Conservation (phyloP, 2,113 vertebrate genomes). For the Aplodontia rufa region DNA sequence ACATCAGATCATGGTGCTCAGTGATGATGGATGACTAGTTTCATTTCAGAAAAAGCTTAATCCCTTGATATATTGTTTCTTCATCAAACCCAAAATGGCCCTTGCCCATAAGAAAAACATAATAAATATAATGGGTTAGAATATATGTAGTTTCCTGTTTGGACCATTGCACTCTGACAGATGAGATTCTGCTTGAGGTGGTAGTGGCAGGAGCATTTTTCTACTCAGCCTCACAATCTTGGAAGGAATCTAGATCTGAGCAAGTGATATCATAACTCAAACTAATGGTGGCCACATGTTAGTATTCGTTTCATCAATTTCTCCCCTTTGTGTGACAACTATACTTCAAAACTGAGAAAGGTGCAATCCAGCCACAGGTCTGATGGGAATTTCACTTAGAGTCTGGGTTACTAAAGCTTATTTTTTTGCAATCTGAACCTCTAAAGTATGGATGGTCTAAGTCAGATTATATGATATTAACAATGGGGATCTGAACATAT, state of each 20-base stretch:
- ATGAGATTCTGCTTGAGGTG: background rate
- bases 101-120: background rate
- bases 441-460: background rate
- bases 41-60: background rate
- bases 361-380: background rate
- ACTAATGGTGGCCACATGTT: background rate
- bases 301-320: background rate
- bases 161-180: background rate
- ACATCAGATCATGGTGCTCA: background rate
- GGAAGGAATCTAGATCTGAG: background rate
- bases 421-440: background rate
- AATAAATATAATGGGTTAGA: background rate
- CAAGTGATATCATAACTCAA: background rate
- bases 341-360: background rate
- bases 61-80: background rate
- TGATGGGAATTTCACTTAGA: background rate
- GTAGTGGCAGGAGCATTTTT: background rate
- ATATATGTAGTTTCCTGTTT: background rate
- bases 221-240: background rate
- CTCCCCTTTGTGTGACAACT: background rate
- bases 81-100: background rate
- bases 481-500: background rate
- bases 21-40: too few species aligned
- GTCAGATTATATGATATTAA: background rate
- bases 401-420: background rate